Evolutionary conservation across 2,113 vertebrate species (phyloP).

Genomic region (Mus musculus): GRCm39 chr8:62372001-62372500

Average conservation of each 20-base stretch:
- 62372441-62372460: neutral
- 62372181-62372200: neutral
- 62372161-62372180: neutral
- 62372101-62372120: neutral
- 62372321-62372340: too few species aligned
- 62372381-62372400: neutral
- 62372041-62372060: neutral
- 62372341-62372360: neutral
- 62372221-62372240: too few species aligned
- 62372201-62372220: neutral
- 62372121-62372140: neutral
- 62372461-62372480: neutral
- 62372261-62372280: neutral
- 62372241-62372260: too few species aligned
- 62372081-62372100: neutral
- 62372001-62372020: neutral
- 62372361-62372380: neutral
- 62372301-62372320: neutral
- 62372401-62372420: neutral
- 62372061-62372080: neutral
- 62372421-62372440: neutral
- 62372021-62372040: neutral
- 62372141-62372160: neutral
- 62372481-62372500: neutral
- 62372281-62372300: neutral